These are phyloP conservation scores for Asarcornis scutulata DNA, from an alignment of 2,113 vertebrate genomes.

Conservation along the genomic window DNA sequence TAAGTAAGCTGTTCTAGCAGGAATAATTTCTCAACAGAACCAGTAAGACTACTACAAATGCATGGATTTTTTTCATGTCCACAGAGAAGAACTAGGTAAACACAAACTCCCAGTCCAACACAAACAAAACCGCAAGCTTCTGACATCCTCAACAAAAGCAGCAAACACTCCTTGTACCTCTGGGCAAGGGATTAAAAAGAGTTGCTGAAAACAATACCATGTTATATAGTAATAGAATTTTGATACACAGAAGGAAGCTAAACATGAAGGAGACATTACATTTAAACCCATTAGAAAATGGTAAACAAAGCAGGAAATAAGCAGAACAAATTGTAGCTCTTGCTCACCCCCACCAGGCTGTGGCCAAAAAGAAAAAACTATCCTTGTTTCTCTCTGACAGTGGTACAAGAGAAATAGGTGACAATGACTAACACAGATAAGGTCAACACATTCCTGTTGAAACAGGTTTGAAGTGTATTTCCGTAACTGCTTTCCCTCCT, in stretches of 20 bases:
- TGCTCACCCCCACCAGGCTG: background rate
- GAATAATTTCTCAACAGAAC: background rate
- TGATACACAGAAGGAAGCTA: background rate
- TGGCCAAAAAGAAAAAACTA: fast-evolving
- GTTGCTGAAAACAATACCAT: background rate
- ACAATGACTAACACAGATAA: background rate
- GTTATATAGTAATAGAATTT: background rate
- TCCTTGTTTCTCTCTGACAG: background rate
- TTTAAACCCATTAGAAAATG: background rate
- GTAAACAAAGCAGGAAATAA: background rate
- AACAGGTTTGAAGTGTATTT: background rate
- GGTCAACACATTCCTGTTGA: background rate
- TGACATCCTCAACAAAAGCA: constrained; percentile 5
- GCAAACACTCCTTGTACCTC: background rate
- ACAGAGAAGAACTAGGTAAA: background rate
- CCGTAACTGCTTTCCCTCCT: background rate
- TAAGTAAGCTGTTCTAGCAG: background rate
- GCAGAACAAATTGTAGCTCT: background rate
- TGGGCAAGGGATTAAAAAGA: background rate
- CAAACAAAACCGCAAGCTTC: background rate
- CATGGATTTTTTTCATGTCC: background rate
- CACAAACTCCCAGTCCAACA: background rate
- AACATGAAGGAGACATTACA: background rate
- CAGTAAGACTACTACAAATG: background rate
- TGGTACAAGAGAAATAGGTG: background rate